phyloP scores from a whole-genome alignment of 2,113 vertebrate species.

The Eublepharis macularius region DNA sequence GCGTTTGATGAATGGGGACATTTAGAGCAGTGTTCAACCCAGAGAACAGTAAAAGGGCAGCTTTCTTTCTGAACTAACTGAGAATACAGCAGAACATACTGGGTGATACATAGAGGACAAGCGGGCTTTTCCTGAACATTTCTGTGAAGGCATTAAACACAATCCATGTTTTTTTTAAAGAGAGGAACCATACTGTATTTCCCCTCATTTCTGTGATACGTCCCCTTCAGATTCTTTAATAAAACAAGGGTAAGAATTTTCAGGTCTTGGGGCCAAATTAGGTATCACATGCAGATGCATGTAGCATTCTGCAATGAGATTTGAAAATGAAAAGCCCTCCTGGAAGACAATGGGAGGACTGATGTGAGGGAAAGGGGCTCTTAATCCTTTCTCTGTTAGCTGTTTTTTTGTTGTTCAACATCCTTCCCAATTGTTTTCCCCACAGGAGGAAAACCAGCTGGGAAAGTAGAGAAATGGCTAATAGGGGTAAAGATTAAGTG shows the following conservation, averaged over 20 bases:
- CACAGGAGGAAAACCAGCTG: neutral
- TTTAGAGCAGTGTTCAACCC: neutral
- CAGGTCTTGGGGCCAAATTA: conserved; percentile 28
- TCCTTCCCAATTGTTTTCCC: neutral
- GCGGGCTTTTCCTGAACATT: neutral
- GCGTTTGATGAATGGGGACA: neutral
- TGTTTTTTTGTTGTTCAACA: neutral
- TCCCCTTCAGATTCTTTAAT: neutral
- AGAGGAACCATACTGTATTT: neutral
- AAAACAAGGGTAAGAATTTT: conserved; percentile 15
- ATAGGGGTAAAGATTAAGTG: neutral
- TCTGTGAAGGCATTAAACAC: conserved; percentile 1
- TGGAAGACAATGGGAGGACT: too few species aligned
- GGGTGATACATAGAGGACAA: neutral
- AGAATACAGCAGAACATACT: neutral
- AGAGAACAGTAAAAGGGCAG: neutral
- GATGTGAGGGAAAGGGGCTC: neutral
- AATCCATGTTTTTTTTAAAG: neutral
- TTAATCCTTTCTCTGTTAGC: neutral
- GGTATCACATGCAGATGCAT: neutral
- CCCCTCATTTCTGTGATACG: neutral
- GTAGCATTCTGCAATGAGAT: neutral
- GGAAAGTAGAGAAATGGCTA: neutral
- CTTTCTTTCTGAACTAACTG: neutral
- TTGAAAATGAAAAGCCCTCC: neutral